Evolutionary conservation across 2,113 vertebrate species (phyloP).

Genomic region (Hoplias malabaricus): DNA sequence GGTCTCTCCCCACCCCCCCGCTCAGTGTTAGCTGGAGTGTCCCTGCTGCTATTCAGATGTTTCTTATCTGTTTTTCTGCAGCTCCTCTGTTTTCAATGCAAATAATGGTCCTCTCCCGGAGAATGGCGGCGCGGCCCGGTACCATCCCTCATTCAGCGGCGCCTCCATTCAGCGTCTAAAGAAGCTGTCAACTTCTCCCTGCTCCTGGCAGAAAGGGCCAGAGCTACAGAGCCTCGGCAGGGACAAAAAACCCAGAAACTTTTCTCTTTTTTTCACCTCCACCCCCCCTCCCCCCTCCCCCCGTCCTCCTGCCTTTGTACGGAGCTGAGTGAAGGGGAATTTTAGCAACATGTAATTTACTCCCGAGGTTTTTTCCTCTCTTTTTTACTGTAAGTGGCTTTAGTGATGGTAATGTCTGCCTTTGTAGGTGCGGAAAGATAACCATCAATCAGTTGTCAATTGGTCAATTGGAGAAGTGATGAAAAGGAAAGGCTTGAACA

Average conservation of each 20-base stretch:
- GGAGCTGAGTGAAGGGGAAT: constrained; percentile 85
- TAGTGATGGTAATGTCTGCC: constrained; percentile 98
- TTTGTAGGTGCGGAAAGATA: constrained; percentile 98
- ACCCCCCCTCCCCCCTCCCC: constrained; percentile 71
- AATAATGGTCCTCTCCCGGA: constrained; percentile 81
- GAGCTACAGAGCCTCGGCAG: constrained; percentile 90
- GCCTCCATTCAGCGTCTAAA: constrained; percentile 90
- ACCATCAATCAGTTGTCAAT: constrained; percentile 99
- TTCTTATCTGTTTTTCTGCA: constrained; percentile 81
- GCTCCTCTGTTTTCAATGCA: constrained; percentile 77
- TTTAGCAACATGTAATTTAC: constrained; percentile 99
- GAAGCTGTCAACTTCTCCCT: constrained; percentile 96
- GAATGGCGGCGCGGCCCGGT: constrained; percentile 78
- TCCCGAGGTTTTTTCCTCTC: constrained; percentile 80
- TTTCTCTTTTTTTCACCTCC: constrained; percentile 76
- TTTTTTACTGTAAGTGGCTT: constrained; percentile 94
- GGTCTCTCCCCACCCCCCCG: constrained; percentile 53
- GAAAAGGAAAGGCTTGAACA: constrained; percentile 90
- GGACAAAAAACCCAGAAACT: constrained; percentile 88
- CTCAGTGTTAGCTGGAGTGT: constrained; percentile 78
- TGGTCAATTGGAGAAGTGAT: constrained; percentile 96
- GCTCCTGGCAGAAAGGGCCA: constrained; percentile 87
- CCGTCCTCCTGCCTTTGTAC: constrained; percentile 84
- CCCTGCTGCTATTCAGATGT: constrained; percentile 76
- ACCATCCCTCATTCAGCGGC: constrained; percentile 89